These are phyloP conservation scores for Rhynchotus rufescens DNA, from an alignment of 2,797 vertebrate species.

Conservation along the genomic window DNA sequence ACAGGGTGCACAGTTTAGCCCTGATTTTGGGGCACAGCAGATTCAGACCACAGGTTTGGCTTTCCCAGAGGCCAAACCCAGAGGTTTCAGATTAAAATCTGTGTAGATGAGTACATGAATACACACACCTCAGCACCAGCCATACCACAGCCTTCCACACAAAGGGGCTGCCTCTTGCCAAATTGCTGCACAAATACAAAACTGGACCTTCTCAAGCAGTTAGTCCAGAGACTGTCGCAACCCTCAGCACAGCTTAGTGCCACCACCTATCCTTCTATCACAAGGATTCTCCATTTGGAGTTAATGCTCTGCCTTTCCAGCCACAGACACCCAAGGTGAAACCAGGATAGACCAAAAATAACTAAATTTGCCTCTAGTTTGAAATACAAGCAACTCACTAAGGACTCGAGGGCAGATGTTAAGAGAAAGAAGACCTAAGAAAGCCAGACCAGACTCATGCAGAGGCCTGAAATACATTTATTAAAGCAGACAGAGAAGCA, in stretches of 20 bases:
- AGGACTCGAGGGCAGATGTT: neutral
- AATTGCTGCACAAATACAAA: neutral
- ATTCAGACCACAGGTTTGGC: neutral
- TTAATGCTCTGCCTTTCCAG: neutral
- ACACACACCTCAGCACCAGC: neutral
- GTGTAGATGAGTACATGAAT: accelerated
- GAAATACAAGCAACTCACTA: neutral
- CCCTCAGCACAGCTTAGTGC: neutral
- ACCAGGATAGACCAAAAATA: neutral
- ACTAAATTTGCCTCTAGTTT: neutral
- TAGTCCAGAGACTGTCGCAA: neutral
- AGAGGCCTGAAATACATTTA: neutral
- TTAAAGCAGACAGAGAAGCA: neutral
- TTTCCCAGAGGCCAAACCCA: neutral
- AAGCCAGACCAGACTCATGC: neutral
- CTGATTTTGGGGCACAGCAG: neutral
- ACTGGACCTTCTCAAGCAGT: neutral
- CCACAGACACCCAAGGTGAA: neutral
- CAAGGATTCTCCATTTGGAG: neutral
- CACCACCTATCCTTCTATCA: neutral
- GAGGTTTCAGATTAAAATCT: neutral
- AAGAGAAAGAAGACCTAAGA: neutral
- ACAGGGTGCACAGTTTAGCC: neutral
- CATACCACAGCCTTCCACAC: neutral
- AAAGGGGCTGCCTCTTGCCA: neutral